Conservation (phyloP, 2,113 vertebrate genomes). For the Otolemur garnettii region DNA sequence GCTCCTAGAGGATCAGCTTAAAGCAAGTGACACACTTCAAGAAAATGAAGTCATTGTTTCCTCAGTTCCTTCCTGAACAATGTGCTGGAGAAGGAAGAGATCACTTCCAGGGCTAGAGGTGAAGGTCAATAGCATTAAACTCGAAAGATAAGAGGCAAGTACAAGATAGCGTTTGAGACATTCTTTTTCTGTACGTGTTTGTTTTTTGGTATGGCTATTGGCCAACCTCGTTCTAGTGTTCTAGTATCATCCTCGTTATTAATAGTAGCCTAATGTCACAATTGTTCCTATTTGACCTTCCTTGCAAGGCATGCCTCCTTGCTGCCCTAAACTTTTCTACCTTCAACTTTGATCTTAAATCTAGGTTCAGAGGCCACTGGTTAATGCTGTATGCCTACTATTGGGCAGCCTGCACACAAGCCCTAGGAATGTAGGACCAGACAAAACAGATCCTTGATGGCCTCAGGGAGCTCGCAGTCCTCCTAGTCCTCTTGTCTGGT, state of each 20-base stretch:
- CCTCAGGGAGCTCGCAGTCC: neutral
- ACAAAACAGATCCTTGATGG: neutral
- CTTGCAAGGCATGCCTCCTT: neutral
- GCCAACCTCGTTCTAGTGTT: neutral
- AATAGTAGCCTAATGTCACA: neutral
- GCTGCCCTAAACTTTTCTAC: neutral
- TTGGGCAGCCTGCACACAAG: too few species aligned
- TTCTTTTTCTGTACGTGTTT: accelerated
- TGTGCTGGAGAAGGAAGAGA: slow-evolving; percentile 2
- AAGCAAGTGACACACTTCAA: neutral
- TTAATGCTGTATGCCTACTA: neutral
- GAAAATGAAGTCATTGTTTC: slow-evolving; percentile 67
- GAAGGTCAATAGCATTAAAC: neutral
- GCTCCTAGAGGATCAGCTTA: slow-evolving; percentile 15
- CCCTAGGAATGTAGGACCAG: accelerated
- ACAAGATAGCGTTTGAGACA: neutral
- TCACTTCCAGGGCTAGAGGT: neutral
- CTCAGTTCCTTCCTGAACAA: neutral
- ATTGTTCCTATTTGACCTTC: neutral
- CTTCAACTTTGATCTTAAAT: neutral
- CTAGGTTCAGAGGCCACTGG: neutral
- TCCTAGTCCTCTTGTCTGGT: neutral
- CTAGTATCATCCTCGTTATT: neutral
- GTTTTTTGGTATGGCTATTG: neutral
- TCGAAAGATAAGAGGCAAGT: neutral